Evolutionary conservation across 2,797 vertebrate species (phyloP), one percentile per base, ranked within the genome.

Genomic region (Adelosebastes latens): DNA sequence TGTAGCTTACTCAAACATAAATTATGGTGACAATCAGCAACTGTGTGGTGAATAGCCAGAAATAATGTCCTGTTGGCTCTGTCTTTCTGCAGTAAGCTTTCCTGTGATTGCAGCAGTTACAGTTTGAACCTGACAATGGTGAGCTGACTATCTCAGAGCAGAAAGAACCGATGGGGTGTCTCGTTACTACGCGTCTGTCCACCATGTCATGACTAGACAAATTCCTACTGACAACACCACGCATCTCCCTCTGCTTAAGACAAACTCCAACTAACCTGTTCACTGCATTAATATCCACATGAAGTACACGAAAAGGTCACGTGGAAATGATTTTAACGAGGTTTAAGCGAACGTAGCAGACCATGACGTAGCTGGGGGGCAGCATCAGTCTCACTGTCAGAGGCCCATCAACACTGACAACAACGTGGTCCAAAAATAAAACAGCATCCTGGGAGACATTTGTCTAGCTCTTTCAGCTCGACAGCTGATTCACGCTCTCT

Each of bases 341-440:
- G 52, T 73, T 88, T 61, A 72, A 86, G 59, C 52, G 55, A 71
- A 80, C 9, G 11, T 39, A 81, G 86, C 73, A 36, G 73, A 63
- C 67, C 64, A 12, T n/a, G 71, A 78, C 27, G 88, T 55, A 31
- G 86, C 93, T 75, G 12, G 74, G 79, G 92, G 92, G 72, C 81
- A 64, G 79, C 80, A 85, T 94, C 94, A 91, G 87, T 79, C 78
- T 92, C 92, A 83, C 88, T 91, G 92, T 94, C 92, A 90, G 74
- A 71, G 82, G 66, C 63, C 73, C 86, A 84, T 94, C 91, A 91
- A 89, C 87, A 74, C 88, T 72, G 87, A 89, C 87, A 94, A 88
- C 7, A 6, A 76, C 75, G 4, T 74, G 20, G 66, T 88, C 93
- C 94, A 92, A 93, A 95, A 95, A 93, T 94, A 95, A 93, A 93